Conservation (phyloP, 2,113 vertebrate species). For the Theristicus caerulescens region DNA sequence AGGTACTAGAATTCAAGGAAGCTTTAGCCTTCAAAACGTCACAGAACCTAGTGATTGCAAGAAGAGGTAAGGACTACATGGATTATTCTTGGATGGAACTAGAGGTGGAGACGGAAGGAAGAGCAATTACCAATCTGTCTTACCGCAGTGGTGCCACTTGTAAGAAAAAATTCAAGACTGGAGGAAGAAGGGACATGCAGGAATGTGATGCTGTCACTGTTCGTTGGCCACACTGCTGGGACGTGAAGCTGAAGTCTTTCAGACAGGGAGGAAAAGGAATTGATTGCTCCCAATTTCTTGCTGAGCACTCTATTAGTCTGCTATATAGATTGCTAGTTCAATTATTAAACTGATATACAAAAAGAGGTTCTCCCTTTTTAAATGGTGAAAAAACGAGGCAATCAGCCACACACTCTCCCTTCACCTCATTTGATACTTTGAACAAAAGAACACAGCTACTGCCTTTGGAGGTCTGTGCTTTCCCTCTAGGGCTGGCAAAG, state of each 20-base stretch:
- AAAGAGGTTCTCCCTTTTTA: neutral
- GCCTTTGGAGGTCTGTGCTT: neutral
- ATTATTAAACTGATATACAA: neutral
- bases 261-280: neutral
- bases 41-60: neutral
- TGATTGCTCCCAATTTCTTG: neutral
- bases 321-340: neutral
- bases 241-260: neutral
- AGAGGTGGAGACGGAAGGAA: neutral
- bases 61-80: neutral
- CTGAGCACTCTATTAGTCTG: neutral
- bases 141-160: neutral
- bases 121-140: neutral
- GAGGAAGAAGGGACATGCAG: neutral
- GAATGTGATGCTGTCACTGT: neutral
- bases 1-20: neutral
- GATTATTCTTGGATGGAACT: neutral
- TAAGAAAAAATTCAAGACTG: neutral
- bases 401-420: neutral
- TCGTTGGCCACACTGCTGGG: neutral
- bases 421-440: neutral
- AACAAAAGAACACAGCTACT: neutral
- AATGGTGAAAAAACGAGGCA: neutral
- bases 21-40: neutral
- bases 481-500: neutral